Evolutionary conservation across 1,140 invertebrate species (phyloP), one percentile per base, ranked within the genome.

Genomic region (Euschistus heros): DNA sequence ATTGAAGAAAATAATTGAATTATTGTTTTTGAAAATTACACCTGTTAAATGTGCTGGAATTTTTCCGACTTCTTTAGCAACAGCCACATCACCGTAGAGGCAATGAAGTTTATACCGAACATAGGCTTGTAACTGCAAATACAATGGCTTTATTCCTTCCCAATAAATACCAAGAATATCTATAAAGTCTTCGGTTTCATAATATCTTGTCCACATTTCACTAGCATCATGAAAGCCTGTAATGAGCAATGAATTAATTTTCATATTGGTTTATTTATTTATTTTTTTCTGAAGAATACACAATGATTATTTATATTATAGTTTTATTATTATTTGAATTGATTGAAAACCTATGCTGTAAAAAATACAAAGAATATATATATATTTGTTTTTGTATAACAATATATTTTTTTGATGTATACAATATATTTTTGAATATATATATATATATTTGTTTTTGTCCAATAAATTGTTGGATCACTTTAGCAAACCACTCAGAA

Each of bases 11-110:
- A n/a, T n/a, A n/a, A n/a, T n/a, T n/a, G n/a, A n/a, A n/a, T n/a
- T n/a, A n/a, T 37, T 10, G 5, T 46, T 47, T 27, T 46, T 37
- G 26, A 27, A 33, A 27, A n/a, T 54, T 61, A 24, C 76, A 86
- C 85, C 88, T 68, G 92, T 73, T 0, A 97, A 75, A 81, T 97
- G 93, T 17, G 92, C 92, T 0, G 93, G 92, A 63, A 97, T 89
- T 0, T 89, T 87, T 18, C 89, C 88, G 63, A 81, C 82, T 15
- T 81, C 81, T 1, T 82, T 79, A 0, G 88, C 78, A 0, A 87
- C 74, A 1, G 80, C 71, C 20, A 71, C 68, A 60, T 86, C 82
- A 0, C 89, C 89, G 71, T 92, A 92, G 54, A 85, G 80, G 72
- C 91, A 84, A 22, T 86, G 80, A 17, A 97, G 78, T 73, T 88